Conservation (phyloP, 1,140 invertebrate genomes). For the Drosophila yakuba region DNA sequence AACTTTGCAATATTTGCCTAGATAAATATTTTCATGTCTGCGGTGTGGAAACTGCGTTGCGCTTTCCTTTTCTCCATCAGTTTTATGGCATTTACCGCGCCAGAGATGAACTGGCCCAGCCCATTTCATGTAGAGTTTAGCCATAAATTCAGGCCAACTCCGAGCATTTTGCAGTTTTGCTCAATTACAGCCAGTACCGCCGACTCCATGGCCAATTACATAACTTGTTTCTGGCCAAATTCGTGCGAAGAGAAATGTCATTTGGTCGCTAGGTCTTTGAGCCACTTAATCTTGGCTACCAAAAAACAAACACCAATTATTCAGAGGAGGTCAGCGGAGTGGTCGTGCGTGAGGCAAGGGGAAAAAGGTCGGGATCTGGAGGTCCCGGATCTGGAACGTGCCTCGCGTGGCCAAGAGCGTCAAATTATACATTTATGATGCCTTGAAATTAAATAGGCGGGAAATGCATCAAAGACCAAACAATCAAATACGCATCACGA, state of each 20-base stretch:
- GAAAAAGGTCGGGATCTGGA: constrained; percentile 18
- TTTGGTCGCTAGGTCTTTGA: constrained; percentile 21
- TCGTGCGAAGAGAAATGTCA: constrained; percentile 62
- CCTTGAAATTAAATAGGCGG: constrained; percentile 31
- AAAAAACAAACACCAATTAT: constrained; percentile 39
- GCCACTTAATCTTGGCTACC: constrained; percentile 48
- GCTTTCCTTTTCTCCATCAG: constrained; percentile 51
- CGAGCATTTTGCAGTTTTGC: constrained; percentile 41
- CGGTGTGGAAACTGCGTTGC: constrained; percentile 58
- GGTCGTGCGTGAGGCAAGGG: constrained; percentile 37
- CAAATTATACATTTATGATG: constrained; percentile 31
- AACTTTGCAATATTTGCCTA: constrained; percentile 27
- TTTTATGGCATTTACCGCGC: constrained; percentile 51
- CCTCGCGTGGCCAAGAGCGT: constrained; percentile 26
- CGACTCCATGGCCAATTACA: constrained; percentile 43
- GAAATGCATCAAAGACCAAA: constrained; percentile 42
- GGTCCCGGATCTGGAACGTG: constrained; percentile 40
- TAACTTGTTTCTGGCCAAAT: constrained; percentile 62
- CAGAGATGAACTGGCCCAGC: constrained; percentile 22
- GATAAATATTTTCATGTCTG: constrained; percentile 41
- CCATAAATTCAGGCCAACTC: constrained; percentile 53
- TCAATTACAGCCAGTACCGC: constrained; percentile 24
- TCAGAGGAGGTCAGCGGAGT: constrained; percentile 30
- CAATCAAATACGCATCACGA: constrained; percentile 46
- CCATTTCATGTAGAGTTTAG: constrained; percentile 42